Percentiles rank a stretch among this genome's conserved stretches.
Evolutionary conservation across 2,113 vertebrate genomes (phyloP).

Genomic region (Cynocephalus volans): DNA sequence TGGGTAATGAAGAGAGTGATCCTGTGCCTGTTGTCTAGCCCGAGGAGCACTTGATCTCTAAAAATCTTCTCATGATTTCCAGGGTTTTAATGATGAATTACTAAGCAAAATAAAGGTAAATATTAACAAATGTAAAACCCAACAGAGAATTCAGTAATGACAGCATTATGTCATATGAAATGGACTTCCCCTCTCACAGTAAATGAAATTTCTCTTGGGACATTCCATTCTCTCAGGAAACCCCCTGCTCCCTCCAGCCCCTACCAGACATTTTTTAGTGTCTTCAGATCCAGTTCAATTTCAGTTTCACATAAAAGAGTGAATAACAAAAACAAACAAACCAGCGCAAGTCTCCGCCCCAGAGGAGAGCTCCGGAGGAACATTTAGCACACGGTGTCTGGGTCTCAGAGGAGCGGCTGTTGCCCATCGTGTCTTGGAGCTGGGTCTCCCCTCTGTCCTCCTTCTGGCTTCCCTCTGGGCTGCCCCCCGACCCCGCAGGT

Average conservation of each 20-base stretch:
- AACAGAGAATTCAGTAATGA: constrained; percentile 25
- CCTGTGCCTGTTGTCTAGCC: not conserved
- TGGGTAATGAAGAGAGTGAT: not conserved
- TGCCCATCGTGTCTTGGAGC: not conserved
- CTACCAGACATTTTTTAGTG: not conserved
- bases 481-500: not conserved
- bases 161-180: constrained; percentile 21
- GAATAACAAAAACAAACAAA: not conserved
- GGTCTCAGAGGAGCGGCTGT: too few species aligned
- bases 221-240: constrained; percentile 80
- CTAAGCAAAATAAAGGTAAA: constrained; percentile 50
- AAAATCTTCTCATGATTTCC: not conserved
- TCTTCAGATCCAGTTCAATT: constrained; percentile 48
- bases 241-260: constrained; percentile 59
- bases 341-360: not conserved
- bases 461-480: not conserved
- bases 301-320: constrained; percentile 28
- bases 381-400: rapidly evolving
- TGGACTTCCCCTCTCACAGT: constrained; percentile 75
- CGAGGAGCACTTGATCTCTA: not conserved
- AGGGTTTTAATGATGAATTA: not conserved
- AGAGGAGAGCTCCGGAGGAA: not conserved
- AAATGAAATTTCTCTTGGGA: constrained; percentile 72
- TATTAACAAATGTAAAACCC: constrained; percentile 50
- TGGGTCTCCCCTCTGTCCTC: not conserved